phyloP scores from a whole-genome alignment of 2,888 invertebrate genomes.

The Nomada flava region DNA sequence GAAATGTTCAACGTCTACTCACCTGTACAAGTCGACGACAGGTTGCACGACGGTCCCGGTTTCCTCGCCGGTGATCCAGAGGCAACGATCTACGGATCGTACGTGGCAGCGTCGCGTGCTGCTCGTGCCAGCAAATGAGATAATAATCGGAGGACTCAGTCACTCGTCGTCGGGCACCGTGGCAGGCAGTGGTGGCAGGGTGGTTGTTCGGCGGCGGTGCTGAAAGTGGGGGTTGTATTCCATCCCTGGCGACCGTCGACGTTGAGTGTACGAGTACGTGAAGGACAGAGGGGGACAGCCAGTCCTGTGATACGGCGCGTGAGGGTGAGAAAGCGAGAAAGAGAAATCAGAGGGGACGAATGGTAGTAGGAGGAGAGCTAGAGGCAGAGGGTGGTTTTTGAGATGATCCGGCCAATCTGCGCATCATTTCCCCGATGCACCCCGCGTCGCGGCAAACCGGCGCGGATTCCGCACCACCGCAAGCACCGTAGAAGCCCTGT shows the following conservation, averaged over 20 bases:
- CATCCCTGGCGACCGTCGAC: constrained; percentile 71
- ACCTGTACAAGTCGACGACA: constrained; percentile 59
- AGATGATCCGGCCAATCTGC: constrained; percentile 85
- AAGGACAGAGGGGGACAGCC: constrained; percentile 47
- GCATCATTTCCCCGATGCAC: constrained; percentile 83
- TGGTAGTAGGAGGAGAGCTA: constrained; percentile 60
- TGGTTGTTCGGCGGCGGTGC: constrained; percentile 73
- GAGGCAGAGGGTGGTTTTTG: constrained; percentile 81
- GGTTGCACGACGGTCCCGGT: constrained; percentile 16
- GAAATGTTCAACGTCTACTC: constrained; percentile 38
- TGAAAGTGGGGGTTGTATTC: constrained; percentile 77
- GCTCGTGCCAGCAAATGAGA: constrained; percentile 82
- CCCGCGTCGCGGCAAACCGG: constrained; percentile 71
- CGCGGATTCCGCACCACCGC: constrained; percentile 78
- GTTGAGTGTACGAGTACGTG: constrained; percentile 54
- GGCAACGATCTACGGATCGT: constrained; percentile 64
- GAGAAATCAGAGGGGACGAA: constrained; percentile 54
- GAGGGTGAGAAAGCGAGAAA: constrained; percentile 41
- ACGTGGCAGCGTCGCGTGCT: constrained; percentile 63
- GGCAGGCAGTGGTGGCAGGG: constrained; percentile 73
- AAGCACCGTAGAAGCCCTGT: constrained; percentile 81
- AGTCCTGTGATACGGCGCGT: constrained; percentile 27
- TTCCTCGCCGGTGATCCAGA: constrained; percentile 39
- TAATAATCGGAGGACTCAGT: constrained; percentile 82
- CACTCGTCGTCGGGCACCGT: constrained; percentile 75